A percentile compares a stretch with the other conserved stretches of the same genome.
Evolutionary conservation across 1,140 invertebrate genomes (phyloP).

Genomic region (Penaeus vannamei): DNA sequence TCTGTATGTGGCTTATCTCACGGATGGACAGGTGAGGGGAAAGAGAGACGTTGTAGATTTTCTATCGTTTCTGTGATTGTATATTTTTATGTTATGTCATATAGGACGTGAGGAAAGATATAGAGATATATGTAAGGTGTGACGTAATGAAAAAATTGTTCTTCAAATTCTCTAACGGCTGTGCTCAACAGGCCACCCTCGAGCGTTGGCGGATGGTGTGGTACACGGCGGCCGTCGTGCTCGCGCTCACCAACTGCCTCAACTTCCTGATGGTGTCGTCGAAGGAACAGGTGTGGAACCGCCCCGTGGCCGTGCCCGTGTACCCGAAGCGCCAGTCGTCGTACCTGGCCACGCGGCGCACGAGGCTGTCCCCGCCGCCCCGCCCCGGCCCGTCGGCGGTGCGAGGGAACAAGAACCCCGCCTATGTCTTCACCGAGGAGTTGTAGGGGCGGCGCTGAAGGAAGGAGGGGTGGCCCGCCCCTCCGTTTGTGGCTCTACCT

Average conservation of each 20-base stretch:
- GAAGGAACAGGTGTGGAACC: conserved; percentile 67
- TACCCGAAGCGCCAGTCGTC: conserved; percentile 51
- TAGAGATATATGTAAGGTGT: not conserved
- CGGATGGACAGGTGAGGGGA: conserved; percentile 58
- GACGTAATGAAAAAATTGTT: too few relatives aligned
- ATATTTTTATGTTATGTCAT: not conserved
- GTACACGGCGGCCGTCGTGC: conserved; percentile 66
- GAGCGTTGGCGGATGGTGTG: conserved; percentile 67
- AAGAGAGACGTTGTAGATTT: too few relatives aligned
- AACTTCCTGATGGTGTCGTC: conserved; percentile 65
- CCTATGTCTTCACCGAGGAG: conserved; percentile 53
- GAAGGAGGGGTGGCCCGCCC: not conserved
- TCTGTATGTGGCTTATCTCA: conserved; percentile 64
- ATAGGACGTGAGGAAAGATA: not conserved
- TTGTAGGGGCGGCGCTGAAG: conserved; percentile 24
- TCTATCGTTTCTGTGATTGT: not conserved
- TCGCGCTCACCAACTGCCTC: conserved; percentile 65
- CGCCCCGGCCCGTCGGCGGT: not conserved
- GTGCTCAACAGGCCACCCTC: conserved; percentile 55
- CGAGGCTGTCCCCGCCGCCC: not conserved
- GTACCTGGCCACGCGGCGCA: conserved; percentile 39
- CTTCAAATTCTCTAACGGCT: too few relatives aligned
- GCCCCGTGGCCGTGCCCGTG: conserved; percentile 56
- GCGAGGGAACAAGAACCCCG: conserved; percentile 50
- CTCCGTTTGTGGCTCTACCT: not conserved